Percentiles rank a stretch among this genome's conserved stretches.
phyloP scores from a whole-genome alignment of 2,797 vertebrate species.

The Gadopsis marmoratus region DNA sequence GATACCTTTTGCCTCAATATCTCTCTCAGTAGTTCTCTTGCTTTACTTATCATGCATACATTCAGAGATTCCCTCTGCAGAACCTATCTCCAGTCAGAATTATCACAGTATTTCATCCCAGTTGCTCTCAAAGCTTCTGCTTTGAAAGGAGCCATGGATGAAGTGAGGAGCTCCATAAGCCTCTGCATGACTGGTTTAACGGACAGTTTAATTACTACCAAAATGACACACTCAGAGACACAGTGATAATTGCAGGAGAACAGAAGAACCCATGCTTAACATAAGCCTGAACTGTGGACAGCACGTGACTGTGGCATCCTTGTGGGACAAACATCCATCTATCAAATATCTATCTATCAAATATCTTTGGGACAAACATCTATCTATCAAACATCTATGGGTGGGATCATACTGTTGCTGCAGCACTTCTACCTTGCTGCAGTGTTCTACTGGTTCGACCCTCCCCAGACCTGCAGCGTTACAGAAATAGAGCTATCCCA shows the following conservation, averaged over 20 bases:
- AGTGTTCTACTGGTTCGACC: background rate
- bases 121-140: slow-evolving; percentile 31
- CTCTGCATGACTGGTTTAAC: slow-evolving; percentile 67
- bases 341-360: background rate
- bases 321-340: background rate
- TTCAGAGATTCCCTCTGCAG: slow-evolving; percentile 36
- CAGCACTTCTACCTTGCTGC: background rate
- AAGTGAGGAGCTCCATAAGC: slow-evolving; percentile 40
- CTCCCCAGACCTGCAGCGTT: background rate
- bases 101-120: slow-evolving; percentile 39
- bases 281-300: background rate
- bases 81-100: slow-evolving; percentile 22
- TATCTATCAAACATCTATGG: background rate
- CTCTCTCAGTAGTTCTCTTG: slow-evolving; percentile 16
- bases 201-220: slow-evolving; percentile 79
- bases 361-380: background rate
- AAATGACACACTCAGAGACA: slow-evolving; percentile 59
- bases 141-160: slow-evolving; percentile 37
- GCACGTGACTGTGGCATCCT: background rate
- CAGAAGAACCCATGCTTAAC: slow-evolving; percentile 33
- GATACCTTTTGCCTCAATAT: slow-evolving; percentile 19
- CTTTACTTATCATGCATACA: slow-evolving; percentile 27
- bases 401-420: background rate
- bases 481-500: background rate
- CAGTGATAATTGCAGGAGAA: slow-evolving; percentile 51